Evolutionary conservation across 2,797 vertebrate species (phyloP).

Genomic region (Periparus ater): DNA sequence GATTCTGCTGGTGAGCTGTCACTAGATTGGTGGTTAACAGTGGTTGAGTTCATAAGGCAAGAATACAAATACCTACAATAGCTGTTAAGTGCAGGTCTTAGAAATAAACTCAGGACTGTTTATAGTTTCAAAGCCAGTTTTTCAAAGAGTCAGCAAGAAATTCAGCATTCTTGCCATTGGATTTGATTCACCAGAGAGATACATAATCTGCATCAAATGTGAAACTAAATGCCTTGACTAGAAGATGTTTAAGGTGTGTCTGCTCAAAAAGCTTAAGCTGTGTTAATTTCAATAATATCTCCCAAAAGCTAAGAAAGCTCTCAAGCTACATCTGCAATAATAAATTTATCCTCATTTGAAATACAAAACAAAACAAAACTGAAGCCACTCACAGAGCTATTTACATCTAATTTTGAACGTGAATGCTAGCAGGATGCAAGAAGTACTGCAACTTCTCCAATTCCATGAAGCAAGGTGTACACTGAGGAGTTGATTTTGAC

Average conservation of each 20-base stretch:
- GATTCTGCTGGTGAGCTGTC: neutral
- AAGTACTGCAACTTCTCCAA: neutral
- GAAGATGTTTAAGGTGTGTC: neutral
- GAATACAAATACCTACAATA: neutral
- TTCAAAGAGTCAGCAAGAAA: neutral
- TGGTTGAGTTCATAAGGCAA: neutral
- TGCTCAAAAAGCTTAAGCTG: constrained; percentile 15
- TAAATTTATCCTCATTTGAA: constrained; percentile 7
- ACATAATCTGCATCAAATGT: neutral
- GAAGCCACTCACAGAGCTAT: neutral
- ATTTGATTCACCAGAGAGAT: neutral
- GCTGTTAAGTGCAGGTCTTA: neutral
- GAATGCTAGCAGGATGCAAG: neutral
- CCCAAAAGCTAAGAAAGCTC: neutral
- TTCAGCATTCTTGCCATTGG: neutral
- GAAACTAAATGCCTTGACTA: neutral
- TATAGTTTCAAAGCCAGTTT: constrained; percentile 7
- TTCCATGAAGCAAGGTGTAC: neutral
- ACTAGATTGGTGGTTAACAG: neutral
- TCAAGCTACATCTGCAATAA: neutral
- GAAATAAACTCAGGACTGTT: neutral
- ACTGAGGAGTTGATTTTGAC: neutral
- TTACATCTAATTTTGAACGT: neutral
- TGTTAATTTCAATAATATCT: constrained; percentile 14
- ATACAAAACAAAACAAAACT: constrained; percentile 9